Evolutionary conservation across 1,140 invertebrate genomes (phyloP).

Genomic region (Heliconius congener): DNA sequence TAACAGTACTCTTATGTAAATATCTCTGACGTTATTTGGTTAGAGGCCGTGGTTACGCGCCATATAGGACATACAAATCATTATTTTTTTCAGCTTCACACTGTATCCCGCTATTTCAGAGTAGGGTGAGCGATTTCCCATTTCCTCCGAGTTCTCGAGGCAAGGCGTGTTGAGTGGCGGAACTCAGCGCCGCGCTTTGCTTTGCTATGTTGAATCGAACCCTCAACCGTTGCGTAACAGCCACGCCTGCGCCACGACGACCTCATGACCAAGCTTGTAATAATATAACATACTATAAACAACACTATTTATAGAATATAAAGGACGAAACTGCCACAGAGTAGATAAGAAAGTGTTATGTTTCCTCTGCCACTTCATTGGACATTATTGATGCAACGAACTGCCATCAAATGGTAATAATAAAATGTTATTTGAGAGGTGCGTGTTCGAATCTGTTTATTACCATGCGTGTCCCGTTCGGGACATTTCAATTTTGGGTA

Average conservation of each 20-base stretch:
- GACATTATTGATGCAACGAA: not conserved
- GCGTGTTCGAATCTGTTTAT: not conserved
- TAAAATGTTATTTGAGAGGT: not conserved
- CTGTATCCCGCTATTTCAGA: no score
- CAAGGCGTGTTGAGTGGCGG: no score
- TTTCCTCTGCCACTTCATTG: constrained; percentile 22
- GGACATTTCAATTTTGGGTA: no score
- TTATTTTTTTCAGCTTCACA: not conserved
- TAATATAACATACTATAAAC: not conserved
- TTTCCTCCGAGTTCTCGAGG: no score
- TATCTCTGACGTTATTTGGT: not conserved
- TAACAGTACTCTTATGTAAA: not conserved
- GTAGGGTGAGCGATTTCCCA: no score
- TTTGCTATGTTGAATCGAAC: no score
- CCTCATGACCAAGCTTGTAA: not conserved
- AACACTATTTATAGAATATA: not conserved
- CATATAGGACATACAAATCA: not conserved
- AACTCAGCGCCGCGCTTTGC: no score
- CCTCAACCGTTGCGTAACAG: no score
- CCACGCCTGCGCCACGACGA: no score
- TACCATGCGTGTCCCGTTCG: no score
- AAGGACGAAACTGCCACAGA: constrained; percentile 29
- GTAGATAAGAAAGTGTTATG: constrained; percentile 27
- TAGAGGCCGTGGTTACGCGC: not conserved
- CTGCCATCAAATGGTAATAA: not conserved